Base-by-base conservation (phyloP, 2,888 invertebrate species). In the Caenorhabditis sp. region DNA sequence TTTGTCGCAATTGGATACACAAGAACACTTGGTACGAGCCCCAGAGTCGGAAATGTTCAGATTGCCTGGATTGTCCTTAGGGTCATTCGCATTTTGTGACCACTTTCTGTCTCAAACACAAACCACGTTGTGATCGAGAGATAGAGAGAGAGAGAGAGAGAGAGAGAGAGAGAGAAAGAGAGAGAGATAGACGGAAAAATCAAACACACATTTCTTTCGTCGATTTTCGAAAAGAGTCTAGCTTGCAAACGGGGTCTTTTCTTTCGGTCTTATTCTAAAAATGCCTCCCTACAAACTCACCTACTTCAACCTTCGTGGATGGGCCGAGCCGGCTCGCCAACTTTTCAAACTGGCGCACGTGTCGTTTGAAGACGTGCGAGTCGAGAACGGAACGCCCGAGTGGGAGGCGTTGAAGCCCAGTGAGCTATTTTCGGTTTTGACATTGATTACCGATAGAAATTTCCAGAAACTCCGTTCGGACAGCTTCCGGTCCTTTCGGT, bases 261-360 rank as follows among this genome's bases (percentile, higher is more conserved):
- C 32, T 24, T 9, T 48, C 30, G 15, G 32, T 17, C 17, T 30
- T 30, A 27, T 13, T 45, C 24, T 17, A 27, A 48, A 20, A 59
- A 80, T 78, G 76, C 65, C 62, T 8, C 48, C 59, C 35, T 80
- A 78, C 70, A 80, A 80, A 43, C 52, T 80, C 43, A 68, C 52
- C 53, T 81, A 81, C 55, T 81, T 79, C 73, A 39, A 52, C n/a
- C 58, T 58, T 13, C 78, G 81, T 13, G 81, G 78, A 35, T 58
- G 53, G 62, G 75, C 68, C 22, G 75, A 75, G 43, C 58, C 62
- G n/a, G 48, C 70, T 35, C 62, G 75, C 7, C 75, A 70, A 22
- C 53, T 77, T 17, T 73, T 78, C 62, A 52, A 59, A n/a, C 37
- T 78, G 17, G 78, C 78, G 39, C 68, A 65, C n/a, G 71, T 74